phyloP scores from a whole-genome alignment of 2,113 vertebrate species.

The Neodontobutis hainanensis region DNA sequence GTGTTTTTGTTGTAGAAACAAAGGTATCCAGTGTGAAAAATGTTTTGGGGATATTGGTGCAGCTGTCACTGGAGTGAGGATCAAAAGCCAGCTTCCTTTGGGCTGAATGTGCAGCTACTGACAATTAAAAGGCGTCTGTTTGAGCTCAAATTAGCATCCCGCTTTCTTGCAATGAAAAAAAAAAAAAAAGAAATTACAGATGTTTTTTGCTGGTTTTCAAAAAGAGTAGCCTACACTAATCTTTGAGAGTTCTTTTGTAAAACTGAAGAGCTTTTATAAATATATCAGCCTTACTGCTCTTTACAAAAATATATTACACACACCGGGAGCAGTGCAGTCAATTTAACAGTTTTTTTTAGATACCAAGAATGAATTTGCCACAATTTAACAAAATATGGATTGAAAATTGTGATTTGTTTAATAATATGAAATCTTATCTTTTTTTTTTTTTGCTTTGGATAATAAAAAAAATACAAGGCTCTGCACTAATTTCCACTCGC shows the following conservation, averaged over 20 bases:
- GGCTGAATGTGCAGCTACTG: constrained; percentile 40
- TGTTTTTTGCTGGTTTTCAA: constrained; percentile 3
- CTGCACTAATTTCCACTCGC: no score
- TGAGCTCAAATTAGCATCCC: constrained; percentile 28
- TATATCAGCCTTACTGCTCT: constrained; percentile 3
- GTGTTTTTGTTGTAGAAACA: constrained; percentile 19
- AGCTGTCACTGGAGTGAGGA: constrained; percentile 47
- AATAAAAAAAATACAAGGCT: no score
- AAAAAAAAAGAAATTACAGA: constrained; percentile 15
- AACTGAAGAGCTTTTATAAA: background rate
- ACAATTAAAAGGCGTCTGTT: constrained; percentile 36
- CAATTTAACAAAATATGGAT: no score
- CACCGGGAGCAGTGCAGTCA: background rate
- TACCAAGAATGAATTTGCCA: no score
- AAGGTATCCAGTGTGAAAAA: constrained; percentile 45
- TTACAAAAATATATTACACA: background rate
- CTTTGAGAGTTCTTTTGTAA: constrained; percentile 1
- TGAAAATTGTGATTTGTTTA: no score
- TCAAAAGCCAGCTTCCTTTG: constrained; percentile 53
- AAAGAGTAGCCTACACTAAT: background rate
- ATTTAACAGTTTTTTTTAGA: no score
- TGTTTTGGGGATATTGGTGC: constrained; percentile 36
- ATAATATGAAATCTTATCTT: no score
- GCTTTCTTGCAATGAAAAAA: constrained; percentile 11
- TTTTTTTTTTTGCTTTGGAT: no score